Conservation (phyloP, 92 coral and sea anemone genomes). For the Blastomussa wellsi region DNA sequence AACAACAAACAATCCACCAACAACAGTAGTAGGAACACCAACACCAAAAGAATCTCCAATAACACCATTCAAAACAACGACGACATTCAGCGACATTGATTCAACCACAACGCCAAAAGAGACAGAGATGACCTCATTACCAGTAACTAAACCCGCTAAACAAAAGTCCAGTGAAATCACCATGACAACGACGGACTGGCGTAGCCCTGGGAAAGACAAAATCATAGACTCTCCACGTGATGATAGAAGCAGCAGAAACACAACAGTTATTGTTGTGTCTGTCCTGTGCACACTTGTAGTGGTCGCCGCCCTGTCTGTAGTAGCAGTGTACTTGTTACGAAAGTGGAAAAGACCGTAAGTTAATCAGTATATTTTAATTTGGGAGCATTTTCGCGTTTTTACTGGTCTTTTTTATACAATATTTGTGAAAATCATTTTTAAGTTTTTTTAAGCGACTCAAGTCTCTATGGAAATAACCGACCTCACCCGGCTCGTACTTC, state of each 20-base stretch:
- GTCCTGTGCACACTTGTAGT: conserved; percentile 1
- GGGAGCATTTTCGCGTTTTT: background rate
- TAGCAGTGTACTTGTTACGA: background rate
- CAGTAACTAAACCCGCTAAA: background rate
- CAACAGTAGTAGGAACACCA: background rate
- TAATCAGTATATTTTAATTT: background rate
- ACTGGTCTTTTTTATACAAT: no score
- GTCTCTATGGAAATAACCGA: no score
- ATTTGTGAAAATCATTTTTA: no score
- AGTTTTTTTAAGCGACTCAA: no score
- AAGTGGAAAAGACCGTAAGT: conserved; percentile 10
- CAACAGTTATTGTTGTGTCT: background rate
- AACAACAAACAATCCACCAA: background rate
- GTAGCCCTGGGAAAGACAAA: conserved; percentile 19
- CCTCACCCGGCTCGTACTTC: no score
- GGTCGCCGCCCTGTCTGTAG: background rate
- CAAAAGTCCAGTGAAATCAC: background rate
- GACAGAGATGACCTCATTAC: background rate
- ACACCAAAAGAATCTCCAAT: background rate
- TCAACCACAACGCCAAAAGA: background rate
- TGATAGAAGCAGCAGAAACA: background rate
- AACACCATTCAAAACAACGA: background rate
- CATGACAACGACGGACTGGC: background rate
- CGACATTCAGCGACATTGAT: background rate
- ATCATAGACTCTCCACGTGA: conserved; percentile 1